Percentiles rank a stretch among this genome's conserved stretches.
These are phyloP conservation scores for Oryctes rhinoceros DNA, from an alignment of 1,140 invertebrate species.

Conservation along the genomic window DNA sequence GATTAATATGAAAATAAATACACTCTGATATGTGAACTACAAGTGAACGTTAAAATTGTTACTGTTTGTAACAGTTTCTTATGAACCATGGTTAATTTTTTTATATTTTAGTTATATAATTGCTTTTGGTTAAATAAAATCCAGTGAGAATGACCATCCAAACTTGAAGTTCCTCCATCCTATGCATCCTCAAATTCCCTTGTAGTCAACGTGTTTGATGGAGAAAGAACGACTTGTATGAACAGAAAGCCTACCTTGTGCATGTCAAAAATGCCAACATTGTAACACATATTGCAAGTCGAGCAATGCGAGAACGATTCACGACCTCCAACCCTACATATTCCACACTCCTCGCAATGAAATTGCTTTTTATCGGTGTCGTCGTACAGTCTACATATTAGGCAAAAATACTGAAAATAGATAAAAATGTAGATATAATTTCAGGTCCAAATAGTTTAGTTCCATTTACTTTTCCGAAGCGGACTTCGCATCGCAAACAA, in stretches of 20 bases:
- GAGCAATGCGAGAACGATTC: constrained; percentile 88
- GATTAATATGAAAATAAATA: not conserved
- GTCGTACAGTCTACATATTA: constrained; percentile 86
- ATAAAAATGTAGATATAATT: constrained; percentile 38
- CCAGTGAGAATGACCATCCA: too few species aligned
- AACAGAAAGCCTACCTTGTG: constrained; percentile 72
- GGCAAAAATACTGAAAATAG: constrained; percentile 78
- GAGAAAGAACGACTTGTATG: too few species aligned
- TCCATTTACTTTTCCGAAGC: not conserved
- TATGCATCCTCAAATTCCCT: too few species aligned
- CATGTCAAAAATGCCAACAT: constrained; percentile 76
- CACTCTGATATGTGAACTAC: too few species aligned
- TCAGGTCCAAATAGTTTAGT: not conserved
- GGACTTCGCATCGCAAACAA: not conserved
- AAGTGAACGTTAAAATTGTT: too few species aligned
- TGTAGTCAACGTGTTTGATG: too few species aligned
- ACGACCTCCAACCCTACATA: constrained; percentile 84
- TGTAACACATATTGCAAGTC: constrained; percentile 87
- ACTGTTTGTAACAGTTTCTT: too few species aligned
- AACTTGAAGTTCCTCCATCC: too few species aligned
- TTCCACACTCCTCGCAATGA: constrained; percentile 87
- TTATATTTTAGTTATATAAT: too few species aligned
- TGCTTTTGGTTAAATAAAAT: too few species aligned
- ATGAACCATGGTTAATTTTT: too few species aligned
- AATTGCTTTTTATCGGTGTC: constrained; percentile 88